Evolutionary conservation across 1,140 invertebrate species (phyloP), one percentile per base, ranked within the genome.

Genomic region (Subanguina moxae): DNA sequence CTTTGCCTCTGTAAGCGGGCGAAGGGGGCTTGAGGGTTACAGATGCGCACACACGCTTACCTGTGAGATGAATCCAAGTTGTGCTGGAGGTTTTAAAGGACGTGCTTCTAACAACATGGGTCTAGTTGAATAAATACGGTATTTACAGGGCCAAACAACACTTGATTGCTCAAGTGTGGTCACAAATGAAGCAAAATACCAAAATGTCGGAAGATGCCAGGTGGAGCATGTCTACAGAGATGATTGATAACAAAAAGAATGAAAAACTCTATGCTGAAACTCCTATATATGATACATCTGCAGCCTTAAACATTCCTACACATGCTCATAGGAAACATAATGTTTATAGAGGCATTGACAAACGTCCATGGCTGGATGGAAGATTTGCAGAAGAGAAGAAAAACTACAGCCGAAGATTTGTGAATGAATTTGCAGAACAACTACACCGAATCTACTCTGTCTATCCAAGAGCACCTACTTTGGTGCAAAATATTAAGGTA

Each of bases 401-500:
- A 52, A 52, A 52, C 15, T 7, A 15, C 48, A 25, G 15, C n/a
- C 48, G 48, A 21, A 52, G 15, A 8, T 25, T 52, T 52, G n/a
- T 52, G n/a, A 7, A 45, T 25, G 56, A 74, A n/a, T 76, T 65
- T 28, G 65, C 73, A 1, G 68, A 75, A 11, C 45, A 67, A 32
- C 38, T 72, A 1, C 65, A 75, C 23, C 38, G 75, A 15, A 56
- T 75, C 21, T 70, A 75, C 48, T 32, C 27, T 21, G 25, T 72
- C 9, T 38, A 73, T 57, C 71, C 71, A 1, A 68, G 38, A 38
- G 43, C 58, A 19, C 57, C 64, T 38, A 62, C 64, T 27, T 61
- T 74, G 25, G 59, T 19, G 52, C 64, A 38, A 42, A 70, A 43
- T 58, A 61, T 57, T 32, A 66, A 65, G 32, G 68, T 72, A 25